Base-by-base conservation (phyloP, 2,888 invertebrate genomes). In the Eristalis intricaria region DNA sequence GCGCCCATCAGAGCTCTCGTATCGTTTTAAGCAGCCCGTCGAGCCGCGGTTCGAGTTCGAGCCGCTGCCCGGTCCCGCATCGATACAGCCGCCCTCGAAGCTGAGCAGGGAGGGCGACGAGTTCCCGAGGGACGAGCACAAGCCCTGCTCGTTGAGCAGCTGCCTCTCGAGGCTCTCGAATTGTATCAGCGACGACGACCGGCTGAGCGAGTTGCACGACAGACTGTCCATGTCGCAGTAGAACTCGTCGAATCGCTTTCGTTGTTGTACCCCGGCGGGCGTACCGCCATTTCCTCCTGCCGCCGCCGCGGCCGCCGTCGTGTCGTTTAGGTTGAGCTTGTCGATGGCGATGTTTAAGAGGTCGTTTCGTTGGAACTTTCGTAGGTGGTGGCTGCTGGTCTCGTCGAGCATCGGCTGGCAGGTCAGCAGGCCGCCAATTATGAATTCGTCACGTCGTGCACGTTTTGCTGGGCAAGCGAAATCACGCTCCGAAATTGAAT, bases 161-260 rank as follows among this genome's bases (percentile, higher is more conserved):
- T 95, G 96, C 63, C 95, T 95, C 92, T 97, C 97, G 84, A 97
- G 94, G 4, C 96, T 96, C 93, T 97, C 97, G 93, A 97, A 97
- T 93, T 97, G 97, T 87, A 97, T 94, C 88, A 97, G 94, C 90
- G 97, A 97, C 89, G 96, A 96, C 85, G 97, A 96, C 89, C 97
- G 95, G 90, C 96, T 96, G 15, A 96, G 94, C 66, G 96, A 96
- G 75, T 95, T 94, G 81, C 93, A 93, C 38, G 94, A 94, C 43
- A 93, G 90, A 40, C 92, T 92, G 89, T 93, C 94, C 35, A 93
- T 93, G 79, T 92, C 91, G n/a, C 92, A 91, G 79, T 91, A 93
- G 85, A 91, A 93, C n/a, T 93, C 93, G 73, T 93, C 93, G 58
- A 93, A 93, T 8, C 92, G 91, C 3, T 91, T 90, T 84, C 91